These are phyloP conservation scores for Elysia chlorotica DNA, from an alignment of 1,140 invertebrate species.

Conservation along the genomic window DNA sequence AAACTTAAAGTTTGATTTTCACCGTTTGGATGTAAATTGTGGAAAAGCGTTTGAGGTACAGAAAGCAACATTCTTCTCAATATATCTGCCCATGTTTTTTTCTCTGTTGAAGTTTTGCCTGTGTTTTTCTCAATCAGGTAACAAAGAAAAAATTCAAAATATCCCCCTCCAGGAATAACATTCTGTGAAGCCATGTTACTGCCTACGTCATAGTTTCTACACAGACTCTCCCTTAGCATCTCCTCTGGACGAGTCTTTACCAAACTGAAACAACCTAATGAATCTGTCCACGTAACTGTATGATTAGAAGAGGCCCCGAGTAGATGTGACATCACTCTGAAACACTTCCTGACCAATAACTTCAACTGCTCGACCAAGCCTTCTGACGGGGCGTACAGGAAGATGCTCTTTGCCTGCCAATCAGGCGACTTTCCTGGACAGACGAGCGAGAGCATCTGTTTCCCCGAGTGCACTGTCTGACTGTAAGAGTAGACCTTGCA, in stretches of 20 bases:
- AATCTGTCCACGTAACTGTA: background rate
- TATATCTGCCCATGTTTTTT: background rate
- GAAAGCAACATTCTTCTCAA: conserved; percentile 16
- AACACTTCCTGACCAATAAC: conserved; percentile 12
- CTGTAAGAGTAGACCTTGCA: background rate
- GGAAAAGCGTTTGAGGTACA: conserved; percentile 14
- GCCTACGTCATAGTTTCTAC: background rate
- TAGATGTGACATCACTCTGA: background rate
- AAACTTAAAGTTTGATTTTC: background rate
- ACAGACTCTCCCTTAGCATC: background rate
- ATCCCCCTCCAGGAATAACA: conserved; percentile 17
- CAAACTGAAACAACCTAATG: background rate
- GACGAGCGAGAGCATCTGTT: background rate
- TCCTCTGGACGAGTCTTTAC: background rate
- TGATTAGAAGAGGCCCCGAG: background rate
- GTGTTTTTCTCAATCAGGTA: background rate
- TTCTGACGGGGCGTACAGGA: conserved; percentile 30
- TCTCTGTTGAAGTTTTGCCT: background rate
- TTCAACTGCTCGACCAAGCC: conserved; percentile 25
- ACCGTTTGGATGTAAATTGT: background rate
- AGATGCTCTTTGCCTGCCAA: conserved; percentile 6
- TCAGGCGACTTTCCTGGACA: background rate
- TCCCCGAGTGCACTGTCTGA: background rate
- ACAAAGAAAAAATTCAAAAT: conserved; percentile 24
- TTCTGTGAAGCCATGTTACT: background rate